Conservation (phyloP, 2,888 invertebrate species). For the Corbicula japonica region DNA sequence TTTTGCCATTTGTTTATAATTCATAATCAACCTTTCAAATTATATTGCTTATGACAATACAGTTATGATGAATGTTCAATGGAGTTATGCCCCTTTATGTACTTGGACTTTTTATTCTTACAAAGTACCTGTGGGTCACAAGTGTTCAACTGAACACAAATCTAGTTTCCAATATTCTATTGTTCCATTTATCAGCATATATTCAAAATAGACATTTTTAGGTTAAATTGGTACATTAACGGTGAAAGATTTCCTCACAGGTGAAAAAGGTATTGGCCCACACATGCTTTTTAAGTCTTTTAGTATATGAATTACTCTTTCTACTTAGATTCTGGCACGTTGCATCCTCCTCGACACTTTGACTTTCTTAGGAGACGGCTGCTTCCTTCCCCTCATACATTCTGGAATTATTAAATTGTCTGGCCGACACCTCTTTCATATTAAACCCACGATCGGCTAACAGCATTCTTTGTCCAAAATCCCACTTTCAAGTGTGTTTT, state of each 20-base stretch:
- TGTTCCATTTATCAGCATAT: too few species aligned
- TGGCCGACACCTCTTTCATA: slow-evolving; percentile 1
- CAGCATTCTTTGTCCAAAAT: slow-evolving; percentile 17
- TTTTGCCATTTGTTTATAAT: too few species aligned
- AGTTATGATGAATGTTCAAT: too few species aligned
- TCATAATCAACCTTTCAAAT: too few species aligned
- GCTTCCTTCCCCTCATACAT: slow-evolving; percentile 7
- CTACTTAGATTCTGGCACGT: slow-evolving; percentile 9
- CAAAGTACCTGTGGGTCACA: too few species aligned
- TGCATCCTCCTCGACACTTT: background rate
- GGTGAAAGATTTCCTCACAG: background rate
- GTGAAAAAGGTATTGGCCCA: slow-evolving; percentile 11
- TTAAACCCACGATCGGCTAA: slow-evolving; percentile 15
- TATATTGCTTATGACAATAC: too few species aligned
- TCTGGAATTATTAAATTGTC: slow-evolving; percentile 15
- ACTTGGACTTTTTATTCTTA: too few species aligned
- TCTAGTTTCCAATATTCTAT: too few species aligned
- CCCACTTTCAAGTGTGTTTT: slow-evolving; percentile 19
- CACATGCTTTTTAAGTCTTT: slow-evolving; percentile 22
- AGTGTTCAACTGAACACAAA: too few species aligned
- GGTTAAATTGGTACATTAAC: background rate
- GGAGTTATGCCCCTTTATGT: too few species aligned
- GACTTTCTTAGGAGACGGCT: slow-evolving; percentile 10
- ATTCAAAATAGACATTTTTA: too few species aligned
- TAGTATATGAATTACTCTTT: slow-evolving; percentile 11